phyloP scores from a whole-genome alignment of 2,113 vertebrate genomes.

The Caranx melampygus region DNA sequence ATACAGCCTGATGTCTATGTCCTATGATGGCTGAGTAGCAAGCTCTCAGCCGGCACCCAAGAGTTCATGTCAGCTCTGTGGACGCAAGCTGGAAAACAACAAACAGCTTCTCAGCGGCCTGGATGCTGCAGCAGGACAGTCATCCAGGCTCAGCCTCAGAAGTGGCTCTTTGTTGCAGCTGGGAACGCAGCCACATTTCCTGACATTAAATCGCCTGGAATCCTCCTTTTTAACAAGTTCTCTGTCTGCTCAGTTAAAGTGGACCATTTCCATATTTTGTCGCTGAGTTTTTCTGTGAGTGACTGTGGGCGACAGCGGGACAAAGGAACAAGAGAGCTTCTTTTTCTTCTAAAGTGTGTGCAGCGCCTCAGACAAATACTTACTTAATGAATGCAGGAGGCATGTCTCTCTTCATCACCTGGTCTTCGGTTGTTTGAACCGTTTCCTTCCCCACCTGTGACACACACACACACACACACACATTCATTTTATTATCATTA shows the following conservation, averaged over 20 bases:
- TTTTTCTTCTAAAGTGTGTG: not conserved
- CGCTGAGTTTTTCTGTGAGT: slow-evolving; percentile 16
- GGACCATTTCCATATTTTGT: slow-evolving; percentile 42
- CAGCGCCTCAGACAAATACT: slow-evolving; percentile 61
- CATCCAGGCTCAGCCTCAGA: slow-evolving; percentile 48
- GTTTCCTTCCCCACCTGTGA: slow-evolving; percentile 98
- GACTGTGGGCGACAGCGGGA: slow-evolving; percentile 16
- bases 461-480: slow-evolving; percentile 27
- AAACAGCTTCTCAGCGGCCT: slow-evolving; percentile 62
- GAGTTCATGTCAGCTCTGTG: slow-evolving; percentile 61
- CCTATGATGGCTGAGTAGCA: slow-evolving; percentile 52
- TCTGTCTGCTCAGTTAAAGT: slow-evolving; percentile 66
- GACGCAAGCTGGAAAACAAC: slow-evolving; percentile 66
- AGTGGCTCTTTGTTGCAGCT: slow-evolving; percentile 74
- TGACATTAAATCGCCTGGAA: slow-evolving; percentile 63
- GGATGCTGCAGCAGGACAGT: slow-evolving; percentile 53
- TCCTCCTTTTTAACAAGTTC: slow-evolving; percentile 61
- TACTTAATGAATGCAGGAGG: slow-evolving; percentile 99
- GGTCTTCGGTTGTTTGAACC: slow-evolving; percentile 98
- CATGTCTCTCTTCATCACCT: slow-evolving; percentile 99
- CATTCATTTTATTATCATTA: slow-evolving; percentile 52
- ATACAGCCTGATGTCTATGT: slow-evolving; percentile 24
- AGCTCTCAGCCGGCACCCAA: slow-evolving; percentile 40
- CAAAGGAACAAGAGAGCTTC: not conserved
- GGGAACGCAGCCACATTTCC: slow-evolving; percentile 71